Conservation (phyloP, 2,113 vertebrate genomes). For the Conger conger region DNA sequence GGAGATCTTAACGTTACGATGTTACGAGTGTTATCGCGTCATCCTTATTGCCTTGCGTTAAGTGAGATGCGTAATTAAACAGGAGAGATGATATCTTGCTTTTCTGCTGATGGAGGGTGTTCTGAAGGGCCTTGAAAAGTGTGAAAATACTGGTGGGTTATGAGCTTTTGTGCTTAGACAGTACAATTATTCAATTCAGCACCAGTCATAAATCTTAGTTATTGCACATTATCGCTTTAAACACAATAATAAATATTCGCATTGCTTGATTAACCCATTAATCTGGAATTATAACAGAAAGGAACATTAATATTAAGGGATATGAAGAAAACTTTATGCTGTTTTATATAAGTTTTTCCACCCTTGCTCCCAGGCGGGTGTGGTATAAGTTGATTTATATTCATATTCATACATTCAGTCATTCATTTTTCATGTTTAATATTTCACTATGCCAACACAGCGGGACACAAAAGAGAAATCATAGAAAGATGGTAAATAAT, state of each 20-base stretch:
- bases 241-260: constrained; percentile 23
- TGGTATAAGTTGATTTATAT: constrained; percentile 22
- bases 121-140: constrained; percentile 10
- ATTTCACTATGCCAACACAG: constrained; percentile 22
- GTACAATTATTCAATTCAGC: constrained; percentile 13
- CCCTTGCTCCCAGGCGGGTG: constrained; percentile 3
- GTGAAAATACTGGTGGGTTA: constrained; percentile 12
- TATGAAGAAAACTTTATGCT: constrained; percentile 13
- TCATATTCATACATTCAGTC: constrained; percentile 34
- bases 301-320: not conserved
- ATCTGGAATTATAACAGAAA: constrained; percentile 7
- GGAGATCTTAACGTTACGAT: not conserved
- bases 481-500: constrained; percentile 28
- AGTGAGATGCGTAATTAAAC: constrained; percentile 29
- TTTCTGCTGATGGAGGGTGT: constrained; percentile 7
- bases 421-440: constrained; percentile 36
- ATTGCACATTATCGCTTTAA: constrained; percentile 27
- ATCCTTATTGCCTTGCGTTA: constrained; percentile 21
- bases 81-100: constrained; percentile 18
- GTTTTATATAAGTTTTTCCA: not conserved
- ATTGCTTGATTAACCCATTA: constrained; percentile 1
- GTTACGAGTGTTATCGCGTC: constrained; percentile 11
- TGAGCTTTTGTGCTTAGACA: constrained; percentile 5
- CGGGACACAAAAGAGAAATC: constrained; percentile 29
- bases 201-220: constrained; percentile 18